These are phyloP conservation scores for Microdon myrmicae DNA, from an alignment of 2,888 invertebrate genomes.

Conservation along the genomic window DNA sequence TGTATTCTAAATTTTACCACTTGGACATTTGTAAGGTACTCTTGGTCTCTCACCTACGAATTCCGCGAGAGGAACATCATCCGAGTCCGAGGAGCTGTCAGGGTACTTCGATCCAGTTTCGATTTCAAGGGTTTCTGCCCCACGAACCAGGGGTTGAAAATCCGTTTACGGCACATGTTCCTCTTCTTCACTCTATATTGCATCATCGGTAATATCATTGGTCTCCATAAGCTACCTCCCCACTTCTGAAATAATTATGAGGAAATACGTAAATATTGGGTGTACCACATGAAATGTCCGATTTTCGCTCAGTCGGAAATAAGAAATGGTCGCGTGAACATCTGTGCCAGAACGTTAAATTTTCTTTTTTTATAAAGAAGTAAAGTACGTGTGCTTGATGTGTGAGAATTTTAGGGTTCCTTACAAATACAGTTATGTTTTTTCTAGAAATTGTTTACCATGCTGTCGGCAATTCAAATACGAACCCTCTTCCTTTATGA, in stretches of 20 bases:
- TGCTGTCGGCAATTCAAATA: too few relatives aligned
- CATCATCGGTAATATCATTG: background rate
- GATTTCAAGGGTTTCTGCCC: background rate
- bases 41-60: background rate
- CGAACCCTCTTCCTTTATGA: too few relatives aligned
- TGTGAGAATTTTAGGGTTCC: too few relatives aligned
- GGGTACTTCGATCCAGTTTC: background rate
- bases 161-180: background rate
- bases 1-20: background rate
- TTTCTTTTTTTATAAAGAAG: too few relatives aligned
- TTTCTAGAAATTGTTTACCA: too few relatives aligned
- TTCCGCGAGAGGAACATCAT: background rate
- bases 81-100: background rate
- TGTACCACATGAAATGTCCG: too few relatives aligned
- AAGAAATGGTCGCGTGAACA: too few relatives aligned
- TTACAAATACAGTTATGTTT: too few relatives aligned
- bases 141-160: background rate
- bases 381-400: too few relatives aligned
- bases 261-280: too few relatives aligned
- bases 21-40: background rate
- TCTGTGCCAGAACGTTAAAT: too few relatives aligned
- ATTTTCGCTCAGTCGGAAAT: too few relatives aligned
- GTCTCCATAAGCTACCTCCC: background rate
- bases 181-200: background rate
- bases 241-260: background rate